Conservation (phyloP, 1,140 invertebrate species). For the Drosophila setifemur region DNA sequence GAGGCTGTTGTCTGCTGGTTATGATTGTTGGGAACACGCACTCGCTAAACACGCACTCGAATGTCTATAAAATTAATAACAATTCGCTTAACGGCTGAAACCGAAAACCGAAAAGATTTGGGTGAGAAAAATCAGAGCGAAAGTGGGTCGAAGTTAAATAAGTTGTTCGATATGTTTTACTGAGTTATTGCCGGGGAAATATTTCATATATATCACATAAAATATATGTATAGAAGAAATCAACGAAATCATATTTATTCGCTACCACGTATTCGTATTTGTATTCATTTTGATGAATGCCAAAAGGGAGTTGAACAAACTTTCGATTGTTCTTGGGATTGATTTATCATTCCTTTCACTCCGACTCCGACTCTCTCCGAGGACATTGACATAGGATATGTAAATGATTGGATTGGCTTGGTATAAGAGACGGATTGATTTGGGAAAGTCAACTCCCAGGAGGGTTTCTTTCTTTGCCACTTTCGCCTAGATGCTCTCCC, state of each 20-base stretch:
- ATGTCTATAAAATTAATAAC: slow-evolving; percentile 51
- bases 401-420: slow-evolving; percentile 16
- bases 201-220: slow-evolving; percentile 6
- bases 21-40: slow-evolving; percentile 26
- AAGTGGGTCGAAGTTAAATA: slow-evolving; percentile 1
- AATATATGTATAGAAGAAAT: not conserved
- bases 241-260: slow-evolving; percentile 2
- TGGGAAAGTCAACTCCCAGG: slow-evolving; percentile 11
- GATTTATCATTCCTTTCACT: slow-evolving; percentile 33
- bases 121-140: slow-evolving; percentile 1
- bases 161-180: not conserved
- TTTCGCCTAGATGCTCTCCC: not conserved
- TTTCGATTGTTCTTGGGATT: slow-evolving; percentile 27
- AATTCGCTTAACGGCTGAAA: slow-evolving; percentile 30
- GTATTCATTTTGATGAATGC: slow-evolving; percentile 2
- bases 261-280: slow-evolving; percentile 1
- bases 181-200: slow-evolving; percentile 31
- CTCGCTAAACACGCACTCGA: slow-evolving; percentile 28
- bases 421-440: slow-evolving; percentile 37
- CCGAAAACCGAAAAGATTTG: slow-evolving; percentile 12
- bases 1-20: slow-evolving; percentile 11
- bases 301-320: slow-evolving; percentile 36
- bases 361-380: slow-evolving; percentile 6
- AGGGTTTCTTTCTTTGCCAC: not conserved
- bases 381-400: slow-evolving; percentile 8